These are phyloP conservation scores for Urocynchramus pylzowi DNA, from an alignment of 2,113 vertebrate species.

Conservation along the genomic window DNA sequence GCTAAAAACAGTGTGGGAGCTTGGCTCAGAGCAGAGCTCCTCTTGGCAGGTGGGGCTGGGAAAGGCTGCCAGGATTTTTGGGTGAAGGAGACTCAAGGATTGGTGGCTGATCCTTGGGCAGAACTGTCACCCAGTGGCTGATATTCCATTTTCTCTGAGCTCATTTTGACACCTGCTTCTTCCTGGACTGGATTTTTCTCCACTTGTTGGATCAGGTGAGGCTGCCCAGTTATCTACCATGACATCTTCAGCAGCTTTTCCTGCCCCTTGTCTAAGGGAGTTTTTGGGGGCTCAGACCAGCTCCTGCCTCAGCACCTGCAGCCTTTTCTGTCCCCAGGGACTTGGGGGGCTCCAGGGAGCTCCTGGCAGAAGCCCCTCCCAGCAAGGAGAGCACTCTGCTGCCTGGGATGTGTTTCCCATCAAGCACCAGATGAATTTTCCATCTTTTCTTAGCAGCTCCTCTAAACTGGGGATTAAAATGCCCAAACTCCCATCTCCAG, in stretches of 20 bases:
- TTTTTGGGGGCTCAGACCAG: neutral
- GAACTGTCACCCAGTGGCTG: neutral
- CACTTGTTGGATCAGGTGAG: neutral
- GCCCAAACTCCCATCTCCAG: neutral
- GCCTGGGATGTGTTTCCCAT: neutral
- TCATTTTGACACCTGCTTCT: neutral
- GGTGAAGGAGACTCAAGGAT: neutral
- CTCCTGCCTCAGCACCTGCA: neutral
- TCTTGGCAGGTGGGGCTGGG: constrained; percentile 10
- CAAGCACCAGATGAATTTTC: neutral
- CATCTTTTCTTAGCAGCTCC: neutral
- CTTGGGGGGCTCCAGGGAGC: neutral
- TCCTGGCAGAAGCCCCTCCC: neutral
- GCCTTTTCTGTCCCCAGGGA: neutral
- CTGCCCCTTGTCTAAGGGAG: neutral
- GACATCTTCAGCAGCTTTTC: neutral
- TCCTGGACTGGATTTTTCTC: neutral
- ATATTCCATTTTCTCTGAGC: neutral
- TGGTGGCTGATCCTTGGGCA: neutral
- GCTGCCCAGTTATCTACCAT: neutral
- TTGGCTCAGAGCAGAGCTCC: neutral
- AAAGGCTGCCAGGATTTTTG: neutral
- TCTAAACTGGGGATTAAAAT: neutral
- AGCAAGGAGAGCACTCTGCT: neutral
- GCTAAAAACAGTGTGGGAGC: constrained; percentile 54